phyloP scores from a whole-genome alignment of 2,113 vertebrate genomes.

The Pogona vitticeps region DNA sequence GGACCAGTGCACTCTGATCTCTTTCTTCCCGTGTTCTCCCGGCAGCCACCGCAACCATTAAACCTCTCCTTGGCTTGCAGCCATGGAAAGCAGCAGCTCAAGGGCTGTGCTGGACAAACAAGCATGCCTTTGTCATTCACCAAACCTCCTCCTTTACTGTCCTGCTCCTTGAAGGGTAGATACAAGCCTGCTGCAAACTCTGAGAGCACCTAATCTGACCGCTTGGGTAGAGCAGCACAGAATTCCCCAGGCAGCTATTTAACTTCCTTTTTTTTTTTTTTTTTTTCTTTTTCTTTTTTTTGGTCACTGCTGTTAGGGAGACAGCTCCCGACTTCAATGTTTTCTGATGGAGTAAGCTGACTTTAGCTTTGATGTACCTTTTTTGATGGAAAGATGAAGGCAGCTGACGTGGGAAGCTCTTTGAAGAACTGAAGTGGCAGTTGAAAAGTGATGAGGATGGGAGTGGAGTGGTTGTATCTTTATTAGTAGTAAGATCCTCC shows the following conservation, averaged over 20 bases:
- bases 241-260: no score
- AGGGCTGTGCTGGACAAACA: neutral
- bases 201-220: neutral
- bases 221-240: neutral
- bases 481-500: neutral
- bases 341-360: neutral
- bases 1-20: conserved; percentile 5
- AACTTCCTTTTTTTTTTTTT: neutral
- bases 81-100: neutral
- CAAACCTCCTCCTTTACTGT: neutral
- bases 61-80: neutral
- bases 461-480: neutral
- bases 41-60: neutral
- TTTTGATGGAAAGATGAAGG: conserved; percentile 8
- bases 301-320: neutral
- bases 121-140: neutral
- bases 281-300: neutral
- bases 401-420: neutral
- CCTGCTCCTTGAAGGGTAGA: neutral
- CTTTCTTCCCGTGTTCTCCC: neutral
- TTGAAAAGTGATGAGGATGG: neutral
- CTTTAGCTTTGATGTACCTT: neutral
- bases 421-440: conserved; percentile 13
- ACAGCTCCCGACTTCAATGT: neutral
- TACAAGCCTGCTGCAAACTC: neutral